Percentiles rank a stretch among this genome's conserved stretches.
Evolutionary conservation across 2,797 vertebrate genomes (phyloP).

Genomic region (Sarcoramphus papa): DNA sequence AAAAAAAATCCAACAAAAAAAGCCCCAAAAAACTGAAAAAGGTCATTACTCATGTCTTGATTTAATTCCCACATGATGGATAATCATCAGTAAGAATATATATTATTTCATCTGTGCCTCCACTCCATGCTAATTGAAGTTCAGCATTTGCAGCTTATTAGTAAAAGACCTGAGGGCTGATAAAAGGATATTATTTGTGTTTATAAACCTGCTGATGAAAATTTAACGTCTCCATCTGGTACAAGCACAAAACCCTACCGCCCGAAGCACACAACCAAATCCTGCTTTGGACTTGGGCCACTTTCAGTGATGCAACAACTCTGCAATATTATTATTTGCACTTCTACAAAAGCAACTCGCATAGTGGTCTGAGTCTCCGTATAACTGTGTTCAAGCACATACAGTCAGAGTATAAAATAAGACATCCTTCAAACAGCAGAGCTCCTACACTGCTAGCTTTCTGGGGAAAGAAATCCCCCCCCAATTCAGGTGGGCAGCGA

Average conservation of each 20-base stretch:
- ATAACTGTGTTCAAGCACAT: not conserved
- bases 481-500: not conserved
- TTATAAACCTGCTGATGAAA: slow-evolving; percentile 45
- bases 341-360: not conserved
- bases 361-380: not conserved
- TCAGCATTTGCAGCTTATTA: slow-evolving; percentile 9
- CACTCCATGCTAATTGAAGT: slow-evolving; percentile 12
- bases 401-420: not conserved
- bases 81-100: not conserved
- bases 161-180: not conserved
- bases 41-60: not conserved
- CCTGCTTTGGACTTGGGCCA: not conserved
- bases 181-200: not conserved
- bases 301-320: not conserved
- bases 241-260: not conserved
- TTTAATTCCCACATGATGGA: slow-evolving; percentile 17
- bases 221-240: slow-evolving; percentile 52
- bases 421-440: not conserved
- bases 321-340: not conserved
- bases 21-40: not conserved
- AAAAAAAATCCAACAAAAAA: not conserved
- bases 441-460: not conserved
- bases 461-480: not conserved
- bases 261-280: not conserved
- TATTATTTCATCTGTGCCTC: not conserved